Evolutionary conservation across 2,888 invertebrate species (phyloP).

Genomic region (Resseliella maxima): DNA sequence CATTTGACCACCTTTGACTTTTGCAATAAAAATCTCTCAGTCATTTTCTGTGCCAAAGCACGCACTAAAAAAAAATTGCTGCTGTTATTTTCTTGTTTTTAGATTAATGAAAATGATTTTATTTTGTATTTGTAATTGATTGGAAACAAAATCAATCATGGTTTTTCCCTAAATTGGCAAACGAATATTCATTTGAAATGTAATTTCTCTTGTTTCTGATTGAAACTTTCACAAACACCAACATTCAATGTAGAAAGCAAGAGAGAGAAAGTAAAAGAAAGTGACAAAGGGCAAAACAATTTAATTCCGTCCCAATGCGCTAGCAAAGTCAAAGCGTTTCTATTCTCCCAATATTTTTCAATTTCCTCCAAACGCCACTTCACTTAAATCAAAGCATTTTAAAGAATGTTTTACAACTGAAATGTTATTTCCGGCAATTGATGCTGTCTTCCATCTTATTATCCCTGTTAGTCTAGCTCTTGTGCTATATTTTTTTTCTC

Average conservation of each 20-base stretch:
- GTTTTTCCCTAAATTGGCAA: constrained; percentile 20
- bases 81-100: no score
- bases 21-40: not conserved
- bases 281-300: not conserved
- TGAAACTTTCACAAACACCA: not conserved
- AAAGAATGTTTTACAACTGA: constrained; percentile 25
- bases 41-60: not conserved
- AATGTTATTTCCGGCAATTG: constrained; percentile 53
- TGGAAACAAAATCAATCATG: constrained; percentile 43
- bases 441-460: constrained; percentile 6
- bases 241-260: not conserved
- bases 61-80: no score
- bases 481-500: not conserved
- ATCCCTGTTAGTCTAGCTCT: not conserved
- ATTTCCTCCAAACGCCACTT: constrained; percentile 28
- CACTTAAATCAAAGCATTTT: constrained; percentile 49
- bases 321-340: not conserved
- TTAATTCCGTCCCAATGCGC: not conserved
- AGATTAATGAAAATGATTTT: not conserved
- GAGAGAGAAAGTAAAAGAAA: not conserved
- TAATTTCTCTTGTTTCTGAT: not conserved
- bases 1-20: constrained; percentile 24
- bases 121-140: constrained; percentile 27
- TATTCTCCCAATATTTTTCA: constrained; percentile 15
- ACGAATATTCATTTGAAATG: not conserved